Conservation (phyloP, 2,113 vertebrate genomes). For the Clupea harengus region DNA sequence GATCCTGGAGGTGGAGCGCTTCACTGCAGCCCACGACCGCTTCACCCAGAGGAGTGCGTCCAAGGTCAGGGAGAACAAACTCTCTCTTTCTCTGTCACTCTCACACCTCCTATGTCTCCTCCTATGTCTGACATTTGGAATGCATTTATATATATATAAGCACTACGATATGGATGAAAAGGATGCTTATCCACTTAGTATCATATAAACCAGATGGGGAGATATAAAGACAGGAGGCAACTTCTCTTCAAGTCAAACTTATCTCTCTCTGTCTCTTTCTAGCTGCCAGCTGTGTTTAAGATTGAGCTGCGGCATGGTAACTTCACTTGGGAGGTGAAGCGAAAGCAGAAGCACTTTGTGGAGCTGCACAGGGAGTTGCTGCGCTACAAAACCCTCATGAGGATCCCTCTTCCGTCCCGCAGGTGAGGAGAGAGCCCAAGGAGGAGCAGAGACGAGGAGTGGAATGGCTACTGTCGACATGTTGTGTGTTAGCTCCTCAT, state of each 20-base stretch:
- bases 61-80: constrained; percentile 58
- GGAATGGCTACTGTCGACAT: neutral
- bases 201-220: neutral
- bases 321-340: constrained; percentile 92
- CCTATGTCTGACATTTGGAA: neutral
- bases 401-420: constrained; percentile 89
- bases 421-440: constrained; percentile 68
- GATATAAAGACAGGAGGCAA: neutral
- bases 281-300: constrained; percentile 83
- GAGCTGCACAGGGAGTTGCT: constrained; percentile 93
- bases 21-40: constrained; percentile 78
- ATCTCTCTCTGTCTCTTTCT: constrained; percentile 58
- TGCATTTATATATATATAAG: neutral
- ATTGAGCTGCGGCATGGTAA: constrained; percentile 92
- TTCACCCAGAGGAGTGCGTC: constrained; percentile 70
- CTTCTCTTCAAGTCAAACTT: neutral
- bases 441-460: neutral
- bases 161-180: neutral
- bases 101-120: neutral
- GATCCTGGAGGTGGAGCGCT: constrained; percentile 90
- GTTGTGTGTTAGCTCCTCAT: neutral
- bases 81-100: neutral
- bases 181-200: neutral
- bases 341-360: constrained; percentile 95
- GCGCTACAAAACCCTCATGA: constrained; percentile 92